Conservation (phyloP, 64 coral and sea anemone species). For the Astreopora myriophthalma region DNA sequence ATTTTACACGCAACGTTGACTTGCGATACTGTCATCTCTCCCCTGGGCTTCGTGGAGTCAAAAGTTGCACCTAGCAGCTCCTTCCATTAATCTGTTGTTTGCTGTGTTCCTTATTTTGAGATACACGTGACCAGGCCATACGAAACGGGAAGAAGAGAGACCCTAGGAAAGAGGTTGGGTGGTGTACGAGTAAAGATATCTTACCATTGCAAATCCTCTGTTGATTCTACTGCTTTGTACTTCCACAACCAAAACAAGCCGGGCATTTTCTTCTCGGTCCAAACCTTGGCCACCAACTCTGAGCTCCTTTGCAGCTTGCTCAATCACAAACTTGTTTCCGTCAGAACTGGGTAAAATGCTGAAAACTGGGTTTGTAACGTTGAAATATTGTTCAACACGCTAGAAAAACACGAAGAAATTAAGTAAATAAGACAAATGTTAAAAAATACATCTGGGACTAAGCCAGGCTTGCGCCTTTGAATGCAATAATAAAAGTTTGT, state of each 20-base stretch:
- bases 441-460: neutral
- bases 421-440: neutral
- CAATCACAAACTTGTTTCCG: conserved; percentile 36
- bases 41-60: too few species aligned
- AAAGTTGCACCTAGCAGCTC: too few species aligned
- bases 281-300: conserved; percentile 38
- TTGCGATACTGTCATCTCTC: too few species aligned
- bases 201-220: conserved; percentile 62
- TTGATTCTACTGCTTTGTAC: conserved; percentile 16
- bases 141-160: too few species aligned
- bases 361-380: conserved; percentile 45
- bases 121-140: too few species aligned
- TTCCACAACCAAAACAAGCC: conserved; percentile 17
- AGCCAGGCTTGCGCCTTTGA: too few species aligned
- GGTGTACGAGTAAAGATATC: neutral
- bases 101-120: too few species aligned
- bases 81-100: too few species aligned
- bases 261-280: conserved; percentile 56
- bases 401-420: neutral
- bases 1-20: too few species aligned
- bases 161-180: too few species aligned
- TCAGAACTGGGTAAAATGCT: conserved; percentile 27
- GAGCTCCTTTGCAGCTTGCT: conserved; percentile 45
- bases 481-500: too few species aligned
- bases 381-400: conserved; percentile 58